These are phyloP conservation scores for Hedya salicella DNA, from an alignment of 2,888 invertebrate genomes.

Conservation along the genomic window DNA sequence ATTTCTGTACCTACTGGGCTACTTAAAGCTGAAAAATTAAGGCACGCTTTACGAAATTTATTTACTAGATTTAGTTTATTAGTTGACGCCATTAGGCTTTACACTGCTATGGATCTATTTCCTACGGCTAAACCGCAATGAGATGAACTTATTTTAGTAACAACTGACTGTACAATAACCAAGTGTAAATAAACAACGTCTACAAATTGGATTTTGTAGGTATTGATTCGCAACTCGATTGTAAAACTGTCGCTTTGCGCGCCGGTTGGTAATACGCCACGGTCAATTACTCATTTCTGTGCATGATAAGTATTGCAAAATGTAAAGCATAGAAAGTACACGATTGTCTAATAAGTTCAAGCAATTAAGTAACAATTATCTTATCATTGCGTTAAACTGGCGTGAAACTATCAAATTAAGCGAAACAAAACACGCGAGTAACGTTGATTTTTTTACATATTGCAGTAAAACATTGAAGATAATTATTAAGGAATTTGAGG, in stretches of 20 bases:
- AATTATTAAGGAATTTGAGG: constrained; percentile 53
- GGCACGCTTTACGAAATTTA: background rate
- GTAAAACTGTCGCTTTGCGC: constrained; percentile 17
- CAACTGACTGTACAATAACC: no score
- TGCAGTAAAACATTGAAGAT: constrained; percentile 5
- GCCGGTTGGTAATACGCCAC: constrained; percentile 23
- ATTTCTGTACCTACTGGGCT: constrained; percentile 13
- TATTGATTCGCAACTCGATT: background rate
- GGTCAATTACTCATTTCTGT: constrained; percentile 26
- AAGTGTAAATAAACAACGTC: no score
- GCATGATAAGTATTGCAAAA: constrained; percentile 23
- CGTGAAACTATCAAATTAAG: constrained; percentile 38
- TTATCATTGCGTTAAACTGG: constrained; percentile 34
- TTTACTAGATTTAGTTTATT: background rate
- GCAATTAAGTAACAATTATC: constrained; percentile 37
- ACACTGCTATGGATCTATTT: constrained; percentile 15
- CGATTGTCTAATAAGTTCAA: constrained; percentile 35
- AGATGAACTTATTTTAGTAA: no score
- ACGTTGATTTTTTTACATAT: constrained; percentile 7
- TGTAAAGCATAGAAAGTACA: constrained; percentile 35
- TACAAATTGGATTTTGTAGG: no score
- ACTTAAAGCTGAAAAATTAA: constrained; percentile 3
- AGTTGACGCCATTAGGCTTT: background rate
- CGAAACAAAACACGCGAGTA: constrained; percentile 28
- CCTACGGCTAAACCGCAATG: background rate